Conservation (phyloP, 2,888 invertebrate genomes). For the Drosophila greeni region DNA sequence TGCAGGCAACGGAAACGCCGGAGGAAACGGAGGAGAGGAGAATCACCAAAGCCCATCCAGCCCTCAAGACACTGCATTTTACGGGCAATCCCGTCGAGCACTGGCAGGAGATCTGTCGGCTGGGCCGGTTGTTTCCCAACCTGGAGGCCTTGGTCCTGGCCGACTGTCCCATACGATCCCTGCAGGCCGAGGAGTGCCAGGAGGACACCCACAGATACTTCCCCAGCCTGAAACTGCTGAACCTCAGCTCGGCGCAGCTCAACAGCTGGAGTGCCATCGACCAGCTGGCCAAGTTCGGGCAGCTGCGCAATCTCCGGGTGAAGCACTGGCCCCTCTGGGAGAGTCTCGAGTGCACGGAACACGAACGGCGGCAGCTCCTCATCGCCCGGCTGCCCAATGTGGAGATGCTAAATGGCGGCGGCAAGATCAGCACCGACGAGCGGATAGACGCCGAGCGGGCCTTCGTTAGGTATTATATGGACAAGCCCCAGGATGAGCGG, state of each 20-base stretch:
- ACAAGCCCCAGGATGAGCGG: slow-evolving; percentile 89
- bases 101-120: slow-evolving; percentile 90
- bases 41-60: slow-evolving; percentile 81
- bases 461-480: slow-evolving; percentile 95
- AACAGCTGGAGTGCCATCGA: slow-evolving; percentile 94
- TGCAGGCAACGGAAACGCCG: slow-evolving; percentile 25
- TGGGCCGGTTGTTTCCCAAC: slow-evolving; percentile 91
- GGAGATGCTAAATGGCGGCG: slow-evolving; percentile 92
- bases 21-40: slow-evolving; percentile 33
- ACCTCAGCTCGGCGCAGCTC: slow-evolving; percentile 90
- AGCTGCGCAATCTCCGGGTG: slow-evolving; percentile 89
- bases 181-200: slow-evolving; percentile 65
- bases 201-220: slow-evolving; percentile 62
- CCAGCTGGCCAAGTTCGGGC: slow-evolving; percentile 89
- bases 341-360: slow-evolving; percentile 90
- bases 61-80: slow-evolving; percentile 89
- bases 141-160: slow-evolving; percentile 91
- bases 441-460: slow-evolving; percentile 95
- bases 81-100: slow-evolving; percentile 91
- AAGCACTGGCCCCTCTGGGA: slow-evolving; percentile 86
- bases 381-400: slow-evolving; percentile 93
- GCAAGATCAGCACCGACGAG: slow-evolving; percentile 89
- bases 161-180: slow-evolving; percentile 87
- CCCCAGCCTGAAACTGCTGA: slow-evolving; percentile 84
- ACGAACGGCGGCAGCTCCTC: slow-evolving; percentile 91